Percentiles rank a stretch among this genome's conserved stretches.
phyloP scores from a whole-genome alignment of 1,140 invertebrate species.

The Aphaenogaster floridana region DNA sequence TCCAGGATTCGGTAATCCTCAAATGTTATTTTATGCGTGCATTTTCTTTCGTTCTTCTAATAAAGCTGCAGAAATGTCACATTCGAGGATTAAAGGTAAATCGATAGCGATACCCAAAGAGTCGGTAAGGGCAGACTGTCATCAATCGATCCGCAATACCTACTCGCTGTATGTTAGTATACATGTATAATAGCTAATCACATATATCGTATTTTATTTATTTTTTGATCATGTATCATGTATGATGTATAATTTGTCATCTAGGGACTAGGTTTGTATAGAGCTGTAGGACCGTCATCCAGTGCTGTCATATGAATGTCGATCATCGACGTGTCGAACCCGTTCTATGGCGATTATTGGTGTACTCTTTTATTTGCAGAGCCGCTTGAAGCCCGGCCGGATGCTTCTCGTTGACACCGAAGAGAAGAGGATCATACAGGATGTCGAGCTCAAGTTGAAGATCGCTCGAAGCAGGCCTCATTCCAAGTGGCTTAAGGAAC shows the following conservation, averaged over 20 bases:
- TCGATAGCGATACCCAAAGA: background rate
- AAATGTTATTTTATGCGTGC: conserved; percentile 4
- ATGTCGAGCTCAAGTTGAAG: conserved; percentile 96
- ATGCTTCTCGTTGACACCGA: conserved; percentile 99
- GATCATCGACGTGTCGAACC: conserved; percentile 68
- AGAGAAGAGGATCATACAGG: conserved; percentile 96
- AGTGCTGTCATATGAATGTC: conserved; percentile 83
- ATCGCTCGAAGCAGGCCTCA: conserved; percentile 96
- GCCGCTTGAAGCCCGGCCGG: conserved; percentile 98
- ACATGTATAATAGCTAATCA: conserved; percentile 72
- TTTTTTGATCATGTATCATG: conserved; percentile 82
- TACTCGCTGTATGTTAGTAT: conserved; percentile 68
- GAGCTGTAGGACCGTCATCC: conserved; percentile 83
- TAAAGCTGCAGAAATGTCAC: background rate
- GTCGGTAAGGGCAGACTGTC: conserved; percentile 75
- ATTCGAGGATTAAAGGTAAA: conserved; percentile 14
- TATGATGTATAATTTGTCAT: conserved; percentile 84
- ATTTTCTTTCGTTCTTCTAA: background rate
- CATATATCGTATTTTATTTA: conserved; percentile 82
- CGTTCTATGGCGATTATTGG: conserved; percentile 68
- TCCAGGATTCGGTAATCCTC: conserved; percentile 33
- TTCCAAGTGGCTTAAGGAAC: conserved; percentile 96
- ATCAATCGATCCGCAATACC: conserved; percentile 64
- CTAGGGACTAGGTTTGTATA: conserved; percentile 86
- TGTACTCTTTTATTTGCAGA: conserved; percentile 89